Evolutionary conservation across 2,797 vertebrate genomes (phyloP).

Genomic region (Psittacula echo): DNA sequence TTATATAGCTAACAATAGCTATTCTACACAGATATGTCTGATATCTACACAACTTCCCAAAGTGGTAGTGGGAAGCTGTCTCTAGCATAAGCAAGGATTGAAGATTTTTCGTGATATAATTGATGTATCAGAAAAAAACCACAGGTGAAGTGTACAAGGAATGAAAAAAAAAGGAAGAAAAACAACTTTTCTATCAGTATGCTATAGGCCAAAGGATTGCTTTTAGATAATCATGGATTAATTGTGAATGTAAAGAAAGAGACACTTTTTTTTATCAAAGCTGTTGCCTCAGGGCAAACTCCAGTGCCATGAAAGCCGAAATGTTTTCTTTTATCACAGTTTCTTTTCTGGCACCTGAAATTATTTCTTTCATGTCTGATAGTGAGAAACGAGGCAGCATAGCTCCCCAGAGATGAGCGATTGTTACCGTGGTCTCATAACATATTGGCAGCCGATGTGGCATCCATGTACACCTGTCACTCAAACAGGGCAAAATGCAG

Average conservation of each 20-base stretch:
- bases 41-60: slow-evolving; percentile 37
- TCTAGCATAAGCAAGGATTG: slow-evolving; percentile 29
- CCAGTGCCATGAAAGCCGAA: slow-evolving; percentile 79
- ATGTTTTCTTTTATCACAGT: slow-evolving; percentile 83
- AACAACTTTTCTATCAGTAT: slow-evolving; percentile 51
- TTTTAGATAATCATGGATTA: slow-evolving; percentile 87
- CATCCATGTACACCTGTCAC: slow-evolving; percentile 86
- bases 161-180: not conserved
- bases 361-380: slow-evolving; percentile 88
- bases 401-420: slow-evolving; percentile 83
- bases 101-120: slow-evolving; percentile 54
- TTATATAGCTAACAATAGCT: slow-evolving; percentile 61
- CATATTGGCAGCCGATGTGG: slow-evolving; percentile 84
- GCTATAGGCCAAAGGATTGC: slow-evolving; percentile 72
- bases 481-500: slow-evolving; percentile 76
- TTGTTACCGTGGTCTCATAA: slow-evolving; percentile 85
- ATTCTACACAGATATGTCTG: slow-evolving; percentile 48
- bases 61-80: slow-evolving; percentile 43
- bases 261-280: slow-evolving; percentile 87
- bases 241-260: slow-evolving; percentile 81
- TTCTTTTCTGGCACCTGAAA: slow-evolving; percentile 86
- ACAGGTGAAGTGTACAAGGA: slow-evolving; percentile 49
- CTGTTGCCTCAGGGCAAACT: slow-evolving; percentile 82
- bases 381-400: slow-evolving; percentile 71
- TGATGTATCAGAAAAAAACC: slow-evolving; percentile 36